Percentiles rank a stretch among this genome's conserved stretches.
Evolutionary conservation across 2,797 vertebrate species (phyloP).

Genomic region (Malacoraja senta): DNA sequence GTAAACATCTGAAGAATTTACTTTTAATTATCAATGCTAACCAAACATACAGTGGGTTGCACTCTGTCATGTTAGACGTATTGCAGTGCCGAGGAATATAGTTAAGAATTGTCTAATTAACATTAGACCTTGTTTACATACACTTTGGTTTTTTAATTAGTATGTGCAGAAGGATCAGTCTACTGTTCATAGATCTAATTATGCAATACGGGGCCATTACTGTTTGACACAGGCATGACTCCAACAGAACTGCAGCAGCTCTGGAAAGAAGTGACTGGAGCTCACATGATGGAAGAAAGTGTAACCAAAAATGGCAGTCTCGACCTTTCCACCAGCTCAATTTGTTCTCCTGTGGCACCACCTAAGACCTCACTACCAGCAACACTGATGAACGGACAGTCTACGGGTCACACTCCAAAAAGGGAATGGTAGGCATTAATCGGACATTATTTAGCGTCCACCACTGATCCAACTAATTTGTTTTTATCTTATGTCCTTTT

Average conservation of each 20-base stretch:
- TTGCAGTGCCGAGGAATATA: constrained; percentile 52
- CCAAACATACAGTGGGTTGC: constrained; percentile 4
- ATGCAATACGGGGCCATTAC: constrained; percentile 67
- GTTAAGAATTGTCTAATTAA: constrained; percentile 68
- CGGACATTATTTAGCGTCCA: not conserved
- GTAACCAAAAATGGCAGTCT: constrained; percentile 82
- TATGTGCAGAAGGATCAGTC: constrained; percentile 85
- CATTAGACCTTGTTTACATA: constrained; percentile 92
- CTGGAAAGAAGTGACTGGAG: constrained; percentile 95
- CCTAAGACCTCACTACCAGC: constrained; percentile 81
- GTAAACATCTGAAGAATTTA: constrained; percentile 35
- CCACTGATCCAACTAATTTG: constrained; percentile 24
- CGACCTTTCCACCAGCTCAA: constrained; percentile 77
- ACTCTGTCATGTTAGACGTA: constrained; percentile 14
- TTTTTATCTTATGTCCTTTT: constrained; percentile 2
- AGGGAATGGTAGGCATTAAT: constrained; percentile 73
- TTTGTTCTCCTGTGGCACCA: constrained; percentile 67
- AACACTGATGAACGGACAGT: constrained; percentile 73
- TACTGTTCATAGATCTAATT: constrained; percentile 98
- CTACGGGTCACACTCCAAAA: constrained; percentile 82
- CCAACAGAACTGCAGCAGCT: constrained; percentile 97
- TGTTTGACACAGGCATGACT: constrained; percentile 99
- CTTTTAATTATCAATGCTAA: constrained; percentile 35
- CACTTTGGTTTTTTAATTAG: constrained; percentile 90
- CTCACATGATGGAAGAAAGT: constrained; percentile 78